Base-by-base conservation (phyloP, 2,888 invertebrate genomes). In the Heliconius ethilla region DNA sequence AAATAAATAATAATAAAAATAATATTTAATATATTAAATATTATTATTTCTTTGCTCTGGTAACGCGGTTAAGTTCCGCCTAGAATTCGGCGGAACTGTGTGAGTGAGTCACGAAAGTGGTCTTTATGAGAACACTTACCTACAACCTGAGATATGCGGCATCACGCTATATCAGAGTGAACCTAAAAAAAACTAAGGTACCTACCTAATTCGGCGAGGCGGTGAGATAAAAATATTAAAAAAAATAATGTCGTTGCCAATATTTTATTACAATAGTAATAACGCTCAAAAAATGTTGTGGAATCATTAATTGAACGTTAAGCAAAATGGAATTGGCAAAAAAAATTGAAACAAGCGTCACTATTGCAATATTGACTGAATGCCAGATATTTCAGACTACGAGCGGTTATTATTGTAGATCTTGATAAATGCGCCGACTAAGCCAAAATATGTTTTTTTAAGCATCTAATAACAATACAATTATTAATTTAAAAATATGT, bases 331-430 rank as follows among this genome's bases (percentile, higher is more conserved):
- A 27, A 27, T 63, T 63, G 18, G 70, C 45, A 70, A 70, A 70
- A 70, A 45, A 40, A 51, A 18, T 3, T 11, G 5, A 70, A 70
- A 70, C 33, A n/a, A 59, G 33, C 74, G 62, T 65, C 27, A 13
- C 40, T 45, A 27, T 27, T 45, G 62, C 45, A 27, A 63, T 65
- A 74, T 74, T 74, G 74, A 74, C 37, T 65, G 63, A 74, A 74
- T 74, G 63, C 74, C 74, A 74, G 74, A 65, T 65, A 72, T 37
- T 75, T 25, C 70, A 75, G 59, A 33, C 27, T 63, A 55, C 63
- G 45, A 45, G 15, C 59, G 33, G 75, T 55, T 75, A 73, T 76
- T 74, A 79, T 76, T 79, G 76, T 70, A 76, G n/a, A 76, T 74
- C 67, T 67, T 37, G 33, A 74, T 74, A 76, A 63, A 76, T 63